Evolutionary conservation across 53 echinoderm and acorn worm species (phyloP).

Genomic region (Stichopus horrens): DNA sequence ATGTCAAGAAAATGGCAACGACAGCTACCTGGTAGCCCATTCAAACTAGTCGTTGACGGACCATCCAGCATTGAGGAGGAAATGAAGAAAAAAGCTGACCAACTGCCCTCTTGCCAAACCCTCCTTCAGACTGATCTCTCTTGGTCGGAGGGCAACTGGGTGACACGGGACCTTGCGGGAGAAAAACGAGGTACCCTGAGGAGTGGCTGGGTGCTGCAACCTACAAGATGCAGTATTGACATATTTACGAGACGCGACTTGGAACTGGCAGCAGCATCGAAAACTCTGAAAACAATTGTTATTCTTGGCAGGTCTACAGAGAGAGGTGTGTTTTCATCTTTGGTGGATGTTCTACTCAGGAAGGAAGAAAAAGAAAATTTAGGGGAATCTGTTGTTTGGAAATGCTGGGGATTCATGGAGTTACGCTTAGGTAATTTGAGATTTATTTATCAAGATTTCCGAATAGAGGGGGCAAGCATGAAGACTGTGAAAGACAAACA

Average conservation of each 20-base stretch:
- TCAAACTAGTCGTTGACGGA: neutral
- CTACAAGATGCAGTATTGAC: constrained; percentile 11
- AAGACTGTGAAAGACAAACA: neutral
- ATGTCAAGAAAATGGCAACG: neutral
- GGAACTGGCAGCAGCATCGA: neutral
- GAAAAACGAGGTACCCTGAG: neutral
- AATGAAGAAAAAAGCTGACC: neutral
- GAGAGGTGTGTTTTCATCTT: constrained; percentile 6
- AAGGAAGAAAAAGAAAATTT: neutral
- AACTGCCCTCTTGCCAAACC: constrained; percentile 23
- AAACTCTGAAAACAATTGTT: neutral
- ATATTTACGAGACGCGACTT: constrained; percentile 10
- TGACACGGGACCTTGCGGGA: constrained; percentile 9
- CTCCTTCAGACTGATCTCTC: neutral
- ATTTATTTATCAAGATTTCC: constrained; percentile 19
- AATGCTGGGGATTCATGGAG: constrained; percentile 21
- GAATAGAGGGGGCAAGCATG: neutral
- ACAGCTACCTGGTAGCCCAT: neutral
- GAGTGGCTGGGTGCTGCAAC: constrained; percentile 16
- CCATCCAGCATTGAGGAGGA: constrained; percentile 9
- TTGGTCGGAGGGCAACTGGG: constrained; percentile 11
- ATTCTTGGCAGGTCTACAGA: constrained; percentile 19
- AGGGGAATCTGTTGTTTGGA: neutral
- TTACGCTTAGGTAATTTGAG: neutral
- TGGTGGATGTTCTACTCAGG: neutral